phyloP scores from a whole-genome alignment of 2,113 vertebrate species.

The Archocentrus centrarchus region DNA sequence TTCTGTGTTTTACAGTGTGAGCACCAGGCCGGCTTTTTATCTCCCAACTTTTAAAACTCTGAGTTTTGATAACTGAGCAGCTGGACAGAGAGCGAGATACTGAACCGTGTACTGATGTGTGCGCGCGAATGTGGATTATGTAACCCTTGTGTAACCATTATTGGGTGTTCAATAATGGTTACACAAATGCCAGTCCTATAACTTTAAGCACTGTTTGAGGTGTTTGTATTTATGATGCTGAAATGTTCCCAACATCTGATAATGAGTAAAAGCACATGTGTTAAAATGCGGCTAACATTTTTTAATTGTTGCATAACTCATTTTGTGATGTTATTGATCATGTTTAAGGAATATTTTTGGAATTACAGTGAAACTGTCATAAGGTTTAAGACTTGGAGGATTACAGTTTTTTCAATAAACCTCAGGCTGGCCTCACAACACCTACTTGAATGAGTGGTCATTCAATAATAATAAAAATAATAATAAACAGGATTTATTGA shows the following conservation, averaged over 20 bases:
- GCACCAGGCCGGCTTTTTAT: neutral
- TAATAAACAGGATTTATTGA: neutral
- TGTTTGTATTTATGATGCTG: too few relatives aligned
- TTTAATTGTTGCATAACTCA: neutral
- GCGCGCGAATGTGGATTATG: too few relatives aligned
- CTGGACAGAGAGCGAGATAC: too few relatives aligned
- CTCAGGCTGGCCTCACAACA: neutral
- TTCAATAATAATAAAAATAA: neutral
- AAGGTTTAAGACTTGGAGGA: neutral
- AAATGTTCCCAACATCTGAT: too few relatives aligned
- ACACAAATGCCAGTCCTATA: too few relatives aligned
- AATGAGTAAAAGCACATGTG: neutral
- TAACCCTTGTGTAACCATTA: too few relatives aligned
- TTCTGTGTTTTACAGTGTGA: neutral
- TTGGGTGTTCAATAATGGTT: too few relatives aligned
- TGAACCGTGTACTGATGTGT: too few relatives aligned
- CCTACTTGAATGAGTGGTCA: neutral
- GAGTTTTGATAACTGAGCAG: too few relatives aligned
- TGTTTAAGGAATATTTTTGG: neutral
- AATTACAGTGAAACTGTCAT: neutral
- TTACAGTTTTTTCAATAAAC: neutral
- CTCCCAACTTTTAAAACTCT: too few relatives aligned
- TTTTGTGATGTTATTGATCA: neutral
- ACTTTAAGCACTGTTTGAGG: too few relatives aligned
- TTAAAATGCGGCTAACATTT: neutral